phyloP scores from a whole-genome alignment of 2,888 invertebrate species.

The Drosophila multiciliata region DNA sequence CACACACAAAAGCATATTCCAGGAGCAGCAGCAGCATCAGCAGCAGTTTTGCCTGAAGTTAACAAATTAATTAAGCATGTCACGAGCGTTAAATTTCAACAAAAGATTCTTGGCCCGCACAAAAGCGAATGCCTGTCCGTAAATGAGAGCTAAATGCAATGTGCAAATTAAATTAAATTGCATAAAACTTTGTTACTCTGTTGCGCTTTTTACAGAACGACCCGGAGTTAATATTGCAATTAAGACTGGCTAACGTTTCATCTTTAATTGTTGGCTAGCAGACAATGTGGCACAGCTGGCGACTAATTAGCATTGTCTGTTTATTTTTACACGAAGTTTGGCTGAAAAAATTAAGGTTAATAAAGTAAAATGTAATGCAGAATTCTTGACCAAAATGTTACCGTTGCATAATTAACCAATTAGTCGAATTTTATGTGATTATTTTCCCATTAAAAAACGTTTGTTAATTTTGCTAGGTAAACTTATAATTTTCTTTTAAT shows the following conservation, averaged over 20 bases:
- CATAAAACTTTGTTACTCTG: slow-evolving; percentile 20
- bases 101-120: slow-evolving; percentile 53
- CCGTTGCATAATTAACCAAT: not conserved
- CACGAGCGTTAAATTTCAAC: slow-evolving; percentile 69
- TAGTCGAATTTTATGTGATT: not conserved
- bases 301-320: slow-evolving; percentile 45
- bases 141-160: slow-evolving; percentile 58
- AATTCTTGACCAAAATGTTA: not conserved
- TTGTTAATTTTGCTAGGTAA: not conserved
- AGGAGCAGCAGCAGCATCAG: not conserved
- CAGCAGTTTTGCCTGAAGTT: slow-evolving; percentile 44
- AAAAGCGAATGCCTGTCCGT: slow-evolving; percentile 1
- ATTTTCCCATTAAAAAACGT: no score
- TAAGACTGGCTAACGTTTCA: slow-evolving; percentile 45
- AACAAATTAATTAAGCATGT: slow-evolving; percentile 76
- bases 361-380: not conserved
- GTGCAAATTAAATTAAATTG: slow-evolving; percentile 72
- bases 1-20: slow-evolving; percentile 9
- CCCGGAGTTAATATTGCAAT: slow-evolving; percentile 63
- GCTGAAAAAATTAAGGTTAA: not conserved
- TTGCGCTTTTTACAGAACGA: slow-evolving; percentile 4
- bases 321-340: not conserved
- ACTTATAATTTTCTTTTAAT: not conserved
- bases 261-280: slow-evolving; percentile 54
- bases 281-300: slow-evolving; percentile 5